Evolutionary conservation across 2,113 vertebrate species (phyloP), one percentile per base, ranked within the genome.

Genomic region (Platysternon megacephalum): DNA sequence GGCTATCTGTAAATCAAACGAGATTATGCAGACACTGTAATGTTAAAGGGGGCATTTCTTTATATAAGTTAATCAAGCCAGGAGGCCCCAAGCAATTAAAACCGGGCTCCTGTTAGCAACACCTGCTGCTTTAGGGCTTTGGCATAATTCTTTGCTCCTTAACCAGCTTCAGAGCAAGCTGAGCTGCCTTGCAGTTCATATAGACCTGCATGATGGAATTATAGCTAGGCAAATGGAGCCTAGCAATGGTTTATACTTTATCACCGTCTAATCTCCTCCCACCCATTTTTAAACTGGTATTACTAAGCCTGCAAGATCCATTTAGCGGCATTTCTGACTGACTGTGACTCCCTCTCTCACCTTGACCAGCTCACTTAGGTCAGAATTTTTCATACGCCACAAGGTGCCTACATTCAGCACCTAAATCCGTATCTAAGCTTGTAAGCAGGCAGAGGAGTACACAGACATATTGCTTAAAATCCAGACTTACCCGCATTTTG

Each of bases 101-200:
- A 65, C 56, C 14, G 13, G 44, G 24, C 39, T 78, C 52, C 24
- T 74, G 93, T 84, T 89, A 79, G 56, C 87, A 96, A 58, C 90
- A 81, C 6, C 12, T 86, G 81, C 82, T 87, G 87, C 80, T 97
- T 84, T 90, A 87, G 85, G 92, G 52, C 46, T 94, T 88, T 91
- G 82, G 95, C 42, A 26, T 89, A 79, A 35, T 89, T n/a, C 94
- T 94, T 84, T 55, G 79, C 87, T 85, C 44, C 6, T 4, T 85
- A 35, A 83, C 32, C 84, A 94, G 74, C 93, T 89, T 88, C 72
- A 95, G 95, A 93, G 90, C 79, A 53, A 24, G 21, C 1, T 0
- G 82, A 48, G 93, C 35, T 88, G 87, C 89, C 89, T 86, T 78
- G 78, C 88, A 76, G 89, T 93, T 94, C 90, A 46, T 61, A 72